Evolutionary conservation across 2,797 vertebrate species (phyloP), one percentile per base, ranked within the genome.

Genomic region (Cyprinella venusta): DNA sequence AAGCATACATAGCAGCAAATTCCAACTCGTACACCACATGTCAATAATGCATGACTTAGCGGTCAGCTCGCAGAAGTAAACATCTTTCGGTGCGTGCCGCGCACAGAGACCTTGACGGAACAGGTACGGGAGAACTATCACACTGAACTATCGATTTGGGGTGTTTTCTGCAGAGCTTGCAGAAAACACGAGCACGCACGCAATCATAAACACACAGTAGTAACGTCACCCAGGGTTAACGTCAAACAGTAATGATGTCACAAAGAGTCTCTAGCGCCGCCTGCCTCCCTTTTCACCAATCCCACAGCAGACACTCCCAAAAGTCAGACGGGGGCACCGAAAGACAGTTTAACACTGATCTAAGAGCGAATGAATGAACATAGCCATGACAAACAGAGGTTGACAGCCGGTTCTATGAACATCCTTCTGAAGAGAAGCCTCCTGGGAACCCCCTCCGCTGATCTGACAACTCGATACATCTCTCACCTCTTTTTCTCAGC

Each of bases 1-100:
- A 93, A 93, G 93, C 91, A 92, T 90, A 93, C 40, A 91, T 89
- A 91, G 92, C 91, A 91, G 89, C 90, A 93, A 93, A 93, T 93
- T 90, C 88, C 91, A 92, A 92, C 90, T 90, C 87, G 88, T 88
- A 90, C 87, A 84, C 88, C 85, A 83, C 80, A 87, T 88, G 80
- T 94, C 91, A 94, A 93, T 94, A 94, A 93, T 91, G 91, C 88
- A 94, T 92, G 79, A 82, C 68, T 80, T 85, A 64, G 85, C 42
- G 65, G 61, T 77, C 77, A 79, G 76, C 75, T 72, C 12, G 24
- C 61, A 50, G 9, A 71, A 64, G 72, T 72, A 83, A 72, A 74
- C 69, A 52, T 59, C 81, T 33, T 77, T 48, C 38, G 16, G 48
- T 38, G 26, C 16, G 48, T n/a, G 48, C 40, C 6, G 8, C 65